These are phyloP conservation scores for Dromas ardeola DNA, from an alignment of 2,113 vertebrate species.

Conservation along the genomic window DNA sequence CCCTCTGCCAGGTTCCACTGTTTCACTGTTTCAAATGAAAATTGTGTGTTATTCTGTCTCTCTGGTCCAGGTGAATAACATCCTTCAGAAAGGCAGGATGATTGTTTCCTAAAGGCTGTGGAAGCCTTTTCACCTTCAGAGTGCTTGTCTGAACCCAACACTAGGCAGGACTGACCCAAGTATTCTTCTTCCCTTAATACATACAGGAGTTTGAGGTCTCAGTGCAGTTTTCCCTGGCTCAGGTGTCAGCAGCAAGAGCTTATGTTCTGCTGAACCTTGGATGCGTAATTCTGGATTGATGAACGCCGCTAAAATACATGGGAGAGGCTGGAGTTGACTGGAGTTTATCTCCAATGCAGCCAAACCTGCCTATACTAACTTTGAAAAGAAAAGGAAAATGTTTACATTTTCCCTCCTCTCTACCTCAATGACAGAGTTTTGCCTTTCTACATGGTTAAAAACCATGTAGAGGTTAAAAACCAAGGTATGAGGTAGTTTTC, in stretches of 20 bases:
- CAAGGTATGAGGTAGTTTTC: not conserved
- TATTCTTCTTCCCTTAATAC: not conserved
- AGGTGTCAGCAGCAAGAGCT: not conserved
- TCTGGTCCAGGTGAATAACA: not conserved
- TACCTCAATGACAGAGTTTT: not conserved
- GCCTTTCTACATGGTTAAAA: not conserved
- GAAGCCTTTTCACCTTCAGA: not conserved
- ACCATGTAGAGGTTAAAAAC: not conserved
- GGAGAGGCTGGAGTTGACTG: not conserved
- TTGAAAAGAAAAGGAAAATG: not conserved
- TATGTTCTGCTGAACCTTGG: not conserved
- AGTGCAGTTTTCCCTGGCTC: not conserved
- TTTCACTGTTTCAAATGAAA: not conserved
- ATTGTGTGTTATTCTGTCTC: not conserved
- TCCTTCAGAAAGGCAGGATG: not conserved
- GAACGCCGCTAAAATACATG: not conserved
- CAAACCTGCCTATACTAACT: not conserved
- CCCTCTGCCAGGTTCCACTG: not conserved
- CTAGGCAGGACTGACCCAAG: not conserved
- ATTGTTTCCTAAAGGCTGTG: not conserved
- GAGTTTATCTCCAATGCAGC: not conserved
- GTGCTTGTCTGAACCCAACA: not conserved
- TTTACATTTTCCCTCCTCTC: not conserved
- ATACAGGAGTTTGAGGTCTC: not conserved
- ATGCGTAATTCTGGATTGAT: accelerated